Percentiles rank a stretch among this genome's conserved stretches.
Conservation (phyloP, 2,113 vertebrate genomes). For the Typhlomys cinereus region DNA sequence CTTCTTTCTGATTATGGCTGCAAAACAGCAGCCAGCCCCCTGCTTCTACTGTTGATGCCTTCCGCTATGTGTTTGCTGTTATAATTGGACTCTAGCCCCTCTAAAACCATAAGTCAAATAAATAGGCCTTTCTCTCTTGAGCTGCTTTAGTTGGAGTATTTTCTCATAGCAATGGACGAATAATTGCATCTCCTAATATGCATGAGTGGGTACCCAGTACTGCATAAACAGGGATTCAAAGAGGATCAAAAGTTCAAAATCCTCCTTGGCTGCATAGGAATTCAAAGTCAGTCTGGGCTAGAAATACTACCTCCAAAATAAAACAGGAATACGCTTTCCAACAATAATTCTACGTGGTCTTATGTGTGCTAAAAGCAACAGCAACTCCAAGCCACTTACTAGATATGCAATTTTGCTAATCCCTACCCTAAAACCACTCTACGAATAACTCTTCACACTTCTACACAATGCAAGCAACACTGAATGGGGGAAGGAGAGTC, state of each 20-base stretch:
- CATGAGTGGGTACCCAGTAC: background rate
- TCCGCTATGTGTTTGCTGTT: too few species aligned
- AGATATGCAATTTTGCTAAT: background rate
- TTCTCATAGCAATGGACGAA: too few species aligned
- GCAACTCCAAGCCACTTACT: background rate
- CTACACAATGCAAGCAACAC: too few species aligned
- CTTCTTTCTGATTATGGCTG: too few species aligned
- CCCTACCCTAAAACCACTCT: background rate
- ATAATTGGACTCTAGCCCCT: too few species aligned
- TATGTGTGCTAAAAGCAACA: background rate
- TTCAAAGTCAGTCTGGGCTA: background rate
- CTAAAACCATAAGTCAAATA: too few species aligned
- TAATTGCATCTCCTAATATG: background rate
- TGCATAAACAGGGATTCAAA: background rate
- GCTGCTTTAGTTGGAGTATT: too few species aligned
- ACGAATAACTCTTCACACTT: background rate
- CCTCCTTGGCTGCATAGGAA: too few species aligned
- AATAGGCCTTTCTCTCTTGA: too few species aligned
- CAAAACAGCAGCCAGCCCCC: too few species aligned
- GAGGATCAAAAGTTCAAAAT: background rate
- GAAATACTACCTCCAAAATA: background rate
- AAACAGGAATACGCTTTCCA: background rate
- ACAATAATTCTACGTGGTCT: background rate
- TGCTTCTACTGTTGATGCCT: too few species aligned
- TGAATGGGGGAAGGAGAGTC: too few species aligned